Percentiles rank a stretch among this genome's conserved stretches.
These are phyloP conservation scores for Phytoseiulus persimilis DNA, from an alignment of 2,888 invertebrate genomes.

Conservation along the genomic window DNA sequence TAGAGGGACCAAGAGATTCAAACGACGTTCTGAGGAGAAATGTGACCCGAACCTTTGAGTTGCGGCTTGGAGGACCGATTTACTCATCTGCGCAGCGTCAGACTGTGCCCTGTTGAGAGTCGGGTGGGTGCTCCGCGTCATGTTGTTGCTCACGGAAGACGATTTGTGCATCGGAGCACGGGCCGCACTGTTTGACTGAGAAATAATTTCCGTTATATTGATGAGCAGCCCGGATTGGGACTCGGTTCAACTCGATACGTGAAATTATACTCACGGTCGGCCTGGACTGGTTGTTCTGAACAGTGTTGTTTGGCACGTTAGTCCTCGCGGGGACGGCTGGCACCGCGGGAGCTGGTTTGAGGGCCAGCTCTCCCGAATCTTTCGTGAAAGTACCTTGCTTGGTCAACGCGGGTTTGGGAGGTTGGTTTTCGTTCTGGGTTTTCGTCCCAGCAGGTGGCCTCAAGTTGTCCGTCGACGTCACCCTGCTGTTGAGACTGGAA, in stretches of 20 bases:
- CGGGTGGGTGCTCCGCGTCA: constrained; percentile 27
- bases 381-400: constrained; percentile 37
- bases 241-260: too few relatives aligned
- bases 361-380: constrained; percentile 12
- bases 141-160: constrained; percentile 19
- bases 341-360: background rate
- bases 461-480: constrained; percentile 5
- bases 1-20: too few relatives aligned
- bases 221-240: too few relatives aligned
- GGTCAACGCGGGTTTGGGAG: constrained; percentile 7
- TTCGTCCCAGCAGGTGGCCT: background rate
- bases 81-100: constrained; percentile 28
- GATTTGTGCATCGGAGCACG: constrained; percentile 24
- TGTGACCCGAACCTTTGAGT: constrained; percentile 9
- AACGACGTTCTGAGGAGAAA: background rate
- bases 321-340: constrained; percentile 23
- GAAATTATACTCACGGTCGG: background rate
- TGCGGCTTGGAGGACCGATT: background rate
- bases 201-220: too few relatives aligned
- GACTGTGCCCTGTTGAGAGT: constrained; percentile 30
- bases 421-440: background rate
- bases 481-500: constrained; percentile 5
- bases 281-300: background rate
- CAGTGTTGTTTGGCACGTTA: constrained; percentile 17
- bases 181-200: background rate